Evolutionary conservation across 2,797 vertebrate genomes (phyloP).

Genomic region (Onychomys torridus): DNA sequence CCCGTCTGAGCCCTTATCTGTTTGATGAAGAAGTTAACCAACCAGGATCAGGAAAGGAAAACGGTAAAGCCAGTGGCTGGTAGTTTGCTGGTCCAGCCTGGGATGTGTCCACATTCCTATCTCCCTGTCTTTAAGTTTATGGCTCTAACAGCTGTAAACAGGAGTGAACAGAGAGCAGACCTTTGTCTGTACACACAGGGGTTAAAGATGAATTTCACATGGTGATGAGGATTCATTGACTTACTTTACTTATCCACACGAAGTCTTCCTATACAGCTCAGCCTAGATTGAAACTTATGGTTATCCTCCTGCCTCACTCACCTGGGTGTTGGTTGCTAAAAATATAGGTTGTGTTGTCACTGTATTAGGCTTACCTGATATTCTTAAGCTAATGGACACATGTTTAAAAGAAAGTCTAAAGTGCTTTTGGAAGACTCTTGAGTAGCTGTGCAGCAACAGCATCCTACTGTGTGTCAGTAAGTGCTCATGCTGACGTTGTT

Average conservation of each 20-base stretch:
- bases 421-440: neutral
- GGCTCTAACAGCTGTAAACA: slow-evolving; percentile 47
- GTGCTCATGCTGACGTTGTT: neutral
- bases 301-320: neutral
- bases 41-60: slow-evolving; percentile 70
- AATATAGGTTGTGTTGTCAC: neutral
- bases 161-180: neutral
- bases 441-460: neutral
- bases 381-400: neutral
- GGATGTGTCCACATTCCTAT: slow-evolving; percentile 64
- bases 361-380: neutral
- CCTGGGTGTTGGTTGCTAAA: neutral
- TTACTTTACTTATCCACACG: neutral
- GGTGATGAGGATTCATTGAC: neutral
- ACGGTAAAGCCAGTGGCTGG: slow-evolving; percentile 65
- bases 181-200: slow-evolving; percentile 35
- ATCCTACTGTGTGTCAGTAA: neutral
- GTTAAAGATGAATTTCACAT: neutral
- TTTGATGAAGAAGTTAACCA: slow-evolving; percentile 65
- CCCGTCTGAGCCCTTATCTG: slow-evolving; percentile 28
- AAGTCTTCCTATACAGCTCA: neutral
- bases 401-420: neutral
- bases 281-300: neutral
- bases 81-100: slow-evolving; percentile 53
- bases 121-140: slow-evolving; percentile 57